phyloP scores from a whole-genome alignment of 2,797 vertebrate species.

The Numenius phaeopus region DNA sequence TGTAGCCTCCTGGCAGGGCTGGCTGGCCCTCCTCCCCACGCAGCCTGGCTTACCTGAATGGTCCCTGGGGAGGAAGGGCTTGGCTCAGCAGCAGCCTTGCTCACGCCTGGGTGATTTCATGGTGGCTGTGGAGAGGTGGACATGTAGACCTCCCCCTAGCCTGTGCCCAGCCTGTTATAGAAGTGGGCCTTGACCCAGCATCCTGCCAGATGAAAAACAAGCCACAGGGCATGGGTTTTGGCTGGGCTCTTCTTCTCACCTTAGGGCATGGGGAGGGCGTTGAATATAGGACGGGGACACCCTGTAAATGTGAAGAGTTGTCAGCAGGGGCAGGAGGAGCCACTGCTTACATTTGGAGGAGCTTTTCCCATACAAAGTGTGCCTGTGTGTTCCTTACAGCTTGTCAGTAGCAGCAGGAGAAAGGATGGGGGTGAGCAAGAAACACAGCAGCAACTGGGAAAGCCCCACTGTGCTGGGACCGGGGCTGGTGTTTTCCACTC shows the following conservation, averaged over 20 bases:
- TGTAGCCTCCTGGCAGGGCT: neutral
- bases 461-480: neutral
- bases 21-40: neutral
- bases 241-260: neutral
- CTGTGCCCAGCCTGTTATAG: neutral
- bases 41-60: neutral
- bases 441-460: neutral
- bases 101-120: rapidly evolving
- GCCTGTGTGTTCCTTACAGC: neutral
- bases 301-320: neutral
- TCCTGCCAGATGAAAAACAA: neutral
- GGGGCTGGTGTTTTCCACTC: neutral
- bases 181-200: neutral
- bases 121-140: rapidly evolving
- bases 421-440: neutral
- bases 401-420: neutral
- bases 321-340: neutral
- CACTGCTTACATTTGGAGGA: neutral
- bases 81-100: neutral
- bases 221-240: neutral
- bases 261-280: neutral
- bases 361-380: neutral
- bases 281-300: neutral
- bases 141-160: rapidly evolving
- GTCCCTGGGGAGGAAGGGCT: neutral